Conservation (phyloP, 2,113 vertebrate species). For the Orthonyx spaldingii region DNA sequence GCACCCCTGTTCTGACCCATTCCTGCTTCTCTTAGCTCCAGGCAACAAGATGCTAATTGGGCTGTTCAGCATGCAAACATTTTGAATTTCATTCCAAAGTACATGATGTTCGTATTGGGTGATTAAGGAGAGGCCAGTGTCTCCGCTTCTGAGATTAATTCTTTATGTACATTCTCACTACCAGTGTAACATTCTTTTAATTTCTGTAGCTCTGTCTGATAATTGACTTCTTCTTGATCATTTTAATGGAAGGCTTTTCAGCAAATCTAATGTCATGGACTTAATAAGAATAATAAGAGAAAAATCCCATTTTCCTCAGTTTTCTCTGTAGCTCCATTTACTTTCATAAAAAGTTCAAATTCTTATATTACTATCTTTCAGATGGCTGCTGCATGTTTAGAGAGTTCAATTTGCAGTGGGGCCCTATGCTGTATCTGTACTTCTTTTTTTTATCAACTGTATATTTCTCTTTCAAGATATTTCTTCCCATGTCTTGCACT, state of each 20-base stretch:
- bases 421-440: neutral
- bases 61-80: constrained; percentile 10
- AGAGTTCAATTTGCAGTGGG: neutral
- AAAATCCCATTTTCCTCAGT: neutral
- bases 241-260: constrained; percentile 27
- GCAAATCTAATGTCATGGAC: neutral
- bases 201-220: constrained; percentile 14
- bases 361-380: neutral
- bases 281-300: neutral
- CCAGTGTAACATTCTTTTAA: constrained; percentile 19
- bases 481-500: neutral
- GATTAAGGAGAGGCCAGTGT: constrained; percentile 24
- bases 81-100: constrained; percentile 14
- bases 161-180: constrained; percentile 3
- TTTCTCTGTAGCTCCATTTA: neutral
- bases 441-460: neutral
- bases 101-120: neutral
- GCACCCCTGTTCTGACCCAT: neutral
- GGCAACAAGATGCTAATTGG: constrained; percentile 29
- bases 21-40: neutral
- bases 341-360: neutral
- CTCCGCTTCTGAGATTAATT: neutral
- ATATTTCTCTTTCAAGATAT: neutral
- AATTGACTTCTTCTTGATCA: constrained; percentile 36
- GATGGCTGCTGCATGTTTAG: neutral